A percentile compares a stretch with the other conserved stretches of the same genome.
Evolutionary conservation across 2,888 invertebrate genomes (phyloP).

Genomic region (Tenthredo distinguenda): DNA sequence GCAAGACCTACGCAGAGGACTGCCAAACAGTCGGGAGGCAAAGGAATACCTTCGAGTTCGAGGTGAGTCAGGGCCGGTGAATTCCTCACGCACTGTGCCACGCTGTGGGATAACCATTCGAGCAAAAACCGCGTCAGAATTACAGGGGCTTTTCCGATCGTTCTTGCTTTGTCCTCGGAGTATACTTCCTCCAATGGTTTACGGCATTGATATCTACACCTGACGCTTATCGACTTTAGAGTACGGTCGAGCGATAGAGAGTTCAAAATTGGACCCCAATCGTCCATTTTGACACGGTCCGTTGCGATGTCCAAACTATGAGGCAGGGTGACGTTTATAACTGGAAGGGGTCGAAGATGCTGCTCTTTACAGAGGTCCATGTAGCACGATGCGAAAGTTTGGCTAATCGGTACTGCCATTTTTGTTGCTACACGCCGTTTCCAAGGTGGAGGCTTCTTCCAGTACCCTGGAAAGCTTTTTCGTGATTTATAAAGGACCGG

Average conservation of each 20-base stretch:
- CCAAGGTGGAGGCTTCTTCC: slow-evolving; percentile 50
- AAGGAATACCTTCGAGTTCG: slow-evolving; percentile 86
- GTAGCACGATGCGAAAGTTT: slow-evolving; percentile 73
- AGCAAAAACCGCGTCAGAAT: slow-evolving; percentile 87
- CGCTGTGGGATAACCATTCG: slow-evolving; percentile 83
- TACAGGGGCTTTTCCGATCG: slow-evolving; percentile 83
- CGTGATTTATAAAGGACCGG: neutral
- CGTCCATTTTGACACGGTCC: slow-evolving; percentile 87
- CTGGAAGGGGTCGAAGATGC: slow-evolving; percentile 70
- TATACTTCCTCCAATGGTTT: slow-evolving; percentile 80
- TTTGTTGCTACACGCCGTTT: slow-evolving; percentile 55
- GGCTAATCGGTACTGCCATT: slow-evolving; percentile 65
- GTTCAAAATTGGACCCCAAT: slow-evolving; percentile 88
- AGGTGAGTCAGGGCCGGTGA: slow-evolving; percentile 83
- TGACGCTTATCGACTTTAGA: slow-evolving; percentile 84
- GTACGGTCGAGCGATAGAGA: slow-evolving; percentile 87
- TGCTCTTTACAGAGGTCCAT: slow-evolving; percentile 74
- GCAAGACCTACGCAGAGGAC: slow-evolving; percentile 82
- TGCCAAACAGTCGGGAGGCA: slow-evolving; percentile 84
- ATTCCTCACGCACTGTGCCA: slow-evolving; percentile 83
- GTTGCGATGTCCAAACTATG: slow-evolving; percentile 85
- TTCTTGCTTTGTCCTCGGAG: slow-evolving; percentile 82
- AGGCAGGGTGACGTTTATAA: slow-evolving; percentile 73
- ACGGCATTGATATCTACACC: slow-evolving; percentile 82
- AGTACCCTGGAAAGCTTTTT: slow-evolving; percentile 7